Evolutionary conservation across 2,113 vertebrate species (phyloP).

Genomic region (Heterotilapia buettikoferi): DNA sequence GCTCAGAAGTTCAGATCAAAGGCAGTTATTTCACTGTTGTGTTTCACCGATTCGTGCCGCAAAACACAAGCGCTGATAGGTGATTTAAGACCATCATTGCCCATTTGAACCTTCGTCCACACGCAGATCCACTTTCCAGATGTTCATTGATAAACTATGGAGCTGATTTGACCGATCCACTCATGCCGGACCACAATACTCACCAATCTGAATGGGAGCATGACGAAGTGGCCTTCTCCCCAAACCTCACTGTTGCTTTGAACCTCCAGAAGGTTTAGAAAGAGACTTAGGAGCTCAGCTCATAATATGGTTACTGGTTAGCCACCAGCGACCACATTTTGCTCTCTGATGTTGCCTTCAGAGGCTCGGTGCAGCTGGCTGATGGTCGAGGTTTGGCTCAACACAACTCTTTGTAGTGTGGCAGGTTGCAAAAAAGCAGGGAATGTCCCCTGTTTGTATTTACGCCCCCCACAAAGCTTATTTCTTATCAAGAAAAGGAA

Average conservation of each 20-base stretch:
- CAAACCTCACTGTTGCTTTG: conserved; percentile 67
- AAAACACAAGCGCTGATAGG: neutral
- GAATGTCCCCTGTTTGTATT: conserved; percentile 48
- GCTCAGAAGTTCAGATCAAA: neutral
- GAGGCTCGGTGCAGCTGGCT: conserved; percentile 63
- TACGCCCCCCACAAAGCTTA: neutral
- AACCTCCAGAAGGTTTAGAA: conserved; percentile 68
- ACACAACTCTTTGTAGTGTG: conserved; percentile 65
- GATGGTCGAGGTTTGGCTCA: conserved; percentile 56
- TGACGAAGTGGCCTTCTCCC: conserved; percentile 61
- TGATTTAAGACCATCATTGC: conserved; percentile 23
- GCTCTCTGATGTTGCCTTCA: conserved; percentile 77
- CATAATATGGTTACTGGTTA: conserved; percentile 78
- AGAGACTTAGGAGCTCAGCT: conserved; percentile 65
- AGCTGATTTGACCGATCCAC: conserved; percentile 35
- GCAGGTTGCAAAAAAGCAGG: conserved; percentile 60
- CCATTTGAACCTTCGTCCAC: conserved; percentile 48
- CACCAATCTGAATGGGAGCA: conserved; percentile 59
- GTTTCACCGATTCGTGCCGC: neutral
- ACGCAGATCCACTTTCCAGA: conserved; percentile 35
- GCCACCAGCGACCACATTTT: conserved; percentile 70
- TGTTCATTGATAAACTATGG: conserved; percentile 66
- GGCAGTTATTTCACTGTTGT: neutral
- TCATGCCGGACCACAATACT: conserved; percentile 47
- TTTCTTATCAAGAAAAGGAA: conserved; percentile 16